Base-by-base conservation (phyloP, 2,888 invertebrate genomes). In the Trissoscelio sp. region DNA sequence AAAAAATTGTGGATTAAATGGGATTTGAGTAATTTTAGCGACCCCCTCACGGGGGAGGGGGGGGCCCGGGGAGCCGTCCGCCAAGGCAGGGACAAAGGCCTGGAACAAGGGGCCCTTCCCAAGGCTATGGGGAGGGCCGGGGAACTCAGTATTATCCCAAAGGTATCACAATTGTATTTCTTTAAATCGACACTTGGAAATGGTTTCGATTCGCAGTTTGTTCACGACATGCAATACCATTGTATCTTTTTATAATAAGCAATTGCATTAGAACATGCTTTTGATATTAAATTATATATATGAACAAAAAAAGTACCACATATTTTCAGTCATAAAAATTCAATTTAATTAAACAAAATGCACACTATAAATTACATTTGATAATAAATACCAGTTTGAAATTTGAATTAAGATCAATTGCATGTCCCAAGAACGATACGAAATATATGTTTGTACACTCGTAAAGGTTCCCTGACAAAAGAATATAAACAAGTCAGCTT, bases 81-180 rank as follows among this genome's bases (percentile, higher is more conserved):
- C 87, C 89, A 0, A 88, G 88, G 44, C 88, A 88, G 82, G 84
- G 83, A 58, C 87, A 66, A 4, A 88, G 87, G 34, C 89, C 90
- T 84, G 87, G 90, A 66, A 84, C 88, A 53, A 93, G 92, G 84
- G 94, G 93, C 66, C 95, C 95, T 77, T 93, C 94, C 77, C 94
- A 94, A 82, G 95, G 95, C 51, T 95, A 94, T 87, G 95, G 95
- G 16, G 95, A 95, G 88, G 94, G 95, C 24, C 92, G 95, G 86
- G 95, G 95, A 75, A 88, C 91, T 82, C 95, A 95, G 90, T 95
- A 95, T 91, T 94, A 94, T 92, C 94, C 94, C 85, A 95, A 95
- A 95, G 95, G 95, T 95, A 91, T 84, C 44, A 91, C 83, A 57
- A 62, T 51, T 53, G 53, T 60, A 53, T n/a, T 31, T 44, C 11